Base-by-base conservation (phyloP, 23 tunicate species). In the Trididemnum clinides region DNA sequence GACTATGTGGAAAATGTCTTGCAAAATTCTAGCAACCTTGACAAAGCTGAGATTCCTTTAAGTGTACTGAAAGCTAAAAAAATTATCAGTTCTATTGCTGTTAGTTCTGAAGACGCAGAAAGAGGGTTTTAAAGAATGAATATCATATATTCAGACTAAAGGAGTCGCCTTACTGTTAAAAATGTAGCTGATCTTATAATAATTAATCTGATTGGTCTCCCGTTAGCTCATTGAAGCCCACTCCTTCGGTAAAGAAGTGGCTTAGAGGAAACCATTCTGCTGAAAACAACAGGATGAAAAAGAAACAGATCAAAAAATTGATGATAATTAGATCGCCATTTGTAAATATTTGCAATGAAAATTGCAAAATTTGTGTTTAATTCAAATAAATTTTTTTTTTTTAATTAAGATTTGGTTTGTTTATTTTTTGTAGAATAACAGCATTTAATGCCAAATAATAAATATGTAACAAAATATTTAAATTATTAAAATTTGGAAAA, bases 1-100 rank as follows among this genome's bases (percentile, higher is more conserved):
- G 38, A 69, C 76, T 73, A 73, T 73, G 80, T 38, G 57, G 80
- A 73, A 37, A 73, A 73, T 73, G 57, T 38, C 57, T 37, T 36
- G 25, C 57, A 73, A 73, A 37, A 73, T 73, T 37, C 19, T 39
- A 37, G 57, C 80, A 73, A 66, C 36, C 37, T 66, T 28, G 75
- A 36, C 30, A 66, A 73, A 30, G 54, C 57, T 38, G 57, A 37
- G 57, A 30, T 73, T 73, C 80, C 80, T 37, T 37, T 28, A 73
- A 69, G 76, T 31, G 38, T 31, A 69, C 76, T 28, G 38, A 69
- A 69, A 69, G 76, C 38, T 69, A 28, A 69, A 69, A 31, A 69
- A 5, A 69, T 30, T 32, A 69, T 69, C 76, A 28, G 69, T 62
- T 22, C 69, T 62, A 62, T 21, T 62, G 69, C 69, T 62, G 69